A percentile compares a stretch with the other conserved stretches of the same genome.
Conservation (phyloP, 2,888 invertebrate species). For the Griposia aprilina region DNA sequence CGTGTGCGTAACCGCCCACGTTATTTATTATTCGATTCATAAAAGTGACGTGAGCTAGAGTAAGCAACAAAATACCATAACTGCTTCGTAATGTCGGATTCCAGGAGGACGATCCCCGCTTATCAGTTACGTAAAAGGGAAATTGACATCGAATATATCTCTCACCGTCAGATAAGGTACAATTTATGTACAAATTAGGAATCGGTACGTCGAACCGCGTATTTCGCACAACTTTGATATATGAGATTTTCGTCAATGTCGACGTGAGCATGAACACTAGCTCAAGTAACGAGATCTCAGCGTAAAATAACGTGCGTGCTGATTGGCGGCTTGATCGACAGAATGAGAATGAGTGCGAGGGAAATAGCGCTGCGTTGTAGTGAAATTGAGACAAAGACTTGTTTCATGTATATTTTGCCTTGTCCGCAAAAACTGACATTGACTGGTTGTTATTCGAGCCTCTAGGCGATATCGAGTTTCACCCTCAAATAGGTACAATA, state of each 20-base stretch:
- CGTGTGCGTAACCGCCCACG: slow-evolving; percentile 61
- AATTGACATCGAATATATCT: slow-evolving; percentile 59
- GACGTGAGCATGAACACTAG: slow-evolving; percentile 62
- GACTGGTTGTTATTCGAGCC: slow-evolving; percentile 56
- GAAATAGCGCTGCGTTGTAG: slow-evolving; percentile 50
- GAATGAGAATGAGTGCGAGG: slow-evolving; percentile 61
- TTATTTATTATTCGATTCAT: slow-evolving; percentile 52
- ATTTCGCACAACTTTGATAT: slow-evolving; percentile 71
- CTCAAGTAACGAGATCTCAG: slow-evolving; percentile 69
- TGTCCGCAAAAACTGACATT: slow-evolving; percentile 56
- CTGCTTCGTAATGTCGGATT: slow-evolving; percentile 48
- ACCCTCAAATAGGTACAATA: slow-evolving; percentile 39
- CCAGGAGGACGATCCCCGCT: slow-evolving; percentile 43
- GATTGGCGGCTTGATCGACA: slow-evolving; percentile 68
- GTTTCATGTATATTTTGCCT: slow-evolving; percentile 49
- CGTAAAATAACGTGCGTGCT: slow-evolving; percentile 65
- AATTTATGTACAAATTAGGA: slow-evolving; percentile 49
- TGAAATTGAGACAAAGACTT: slow-evolving; percentile 61
- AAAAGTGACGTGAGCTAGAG: slow-evolving; percentile 30
- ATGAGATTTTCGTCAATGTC: slow-evolving; percentile 75
- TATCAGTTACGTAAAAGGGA: slow-evolving; percentile 57
- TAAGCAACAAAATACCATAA: slow-evolving; percentile 54
- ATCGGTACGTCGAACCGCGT: slow-evolving; percentile 38
- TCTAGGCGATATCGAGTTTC: slow-evolving; percentile 50
- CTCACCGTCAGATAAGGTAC: slow-evolving; percentile 55